phyloP scores from a whole-genome alignment of 2,113 vertebrate genomes.

The Paramormyrops kingsleyae region DNA sequence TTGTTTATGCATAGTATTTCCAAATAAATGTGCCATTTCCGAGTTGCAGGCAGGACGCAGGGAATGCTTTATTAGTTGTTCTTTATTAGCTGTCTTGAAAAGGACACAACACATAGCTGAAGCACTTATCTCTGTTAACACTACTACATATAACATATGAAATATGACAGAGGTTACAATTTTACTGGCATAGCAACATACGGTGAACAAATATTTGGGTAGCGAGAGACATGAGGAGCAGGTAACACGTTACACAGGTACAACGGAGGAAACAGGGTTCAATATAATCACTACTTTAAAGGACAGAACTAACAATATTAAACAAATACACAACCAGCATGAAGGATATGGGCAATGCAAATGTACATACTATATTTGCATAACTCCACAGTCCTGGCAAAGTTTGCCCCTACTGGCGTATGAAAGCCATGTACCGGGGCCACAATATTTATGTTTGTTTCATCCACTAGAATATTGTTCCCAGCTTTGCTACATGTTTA shows the following conservation, averaged over 20 bases:
- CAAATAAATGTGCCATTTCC: not conserved
- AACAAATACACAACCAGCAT: not conserved
- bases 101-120: not conserved
- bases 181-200: not conserved
- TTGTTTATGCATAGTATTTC: not conserved
- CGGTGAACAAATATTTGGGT: not conserved
- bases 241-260: not conserved
- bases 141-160: not conserved
- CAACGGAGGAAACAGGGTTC: not conserved
- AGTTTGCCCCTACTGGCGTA: not conserved
- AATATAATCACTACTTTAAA: not conserved
- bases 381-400: not conserved
- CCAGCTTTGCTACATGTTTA: not conserved
- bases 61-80: no score
- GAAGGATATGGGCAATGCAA: not conserved
- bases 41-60: not conserved
- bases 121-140: not conserved
- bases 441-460: not conserved
- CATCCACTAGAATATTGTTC: not conserved
- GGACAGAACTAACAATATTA: not conserved
- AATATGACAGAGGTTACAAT: not conserved
- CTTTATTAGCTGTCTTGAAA: not conserved
- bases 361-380: not conserved
- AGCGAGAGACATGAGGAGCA: not conserved
- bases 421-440: not conserved